These are phyloP conservation scores for Sapajus apella DNA, from an alignment of 2,113 vertebrate genomes.

Conservation along the genomic window DNA sequence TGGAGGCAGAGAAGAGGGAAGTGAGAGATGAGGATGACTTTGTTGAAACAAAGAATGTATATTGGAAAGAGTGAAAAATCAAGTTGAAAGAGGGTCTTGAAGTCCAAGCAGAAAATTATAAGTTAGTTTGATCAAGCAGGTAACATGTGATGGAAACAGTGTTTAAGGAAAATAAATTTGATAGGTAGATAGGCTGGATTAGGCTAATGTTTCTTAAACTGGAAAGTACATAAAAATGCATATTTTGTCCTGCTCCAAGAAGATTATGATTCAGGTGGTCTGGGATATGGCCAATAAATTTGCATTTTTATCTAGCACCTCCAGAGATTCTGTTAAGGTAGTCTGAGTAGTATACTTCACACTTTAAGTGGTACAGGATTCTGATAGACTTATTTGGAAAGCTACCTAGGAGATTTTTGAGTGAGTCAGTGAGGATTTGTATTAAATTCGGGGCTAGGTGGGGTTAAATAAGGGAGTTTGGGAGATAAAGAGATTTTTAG, in stretches of 20 bases:
- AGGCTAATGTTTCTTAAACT: constrained; percentile 20
- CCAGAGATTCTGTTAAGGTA: neutral
- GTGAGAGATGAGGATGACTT: constrained; percentile 10
- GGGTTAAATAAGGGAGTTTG: neutral
- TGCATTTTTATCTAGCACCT: neutral
- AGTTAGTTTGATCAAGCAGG: constrained; percentile 14
- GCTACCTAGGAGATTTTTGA: neutral
- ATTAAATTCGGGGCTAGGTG: neutral
- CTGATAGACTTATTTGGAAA: neutral
- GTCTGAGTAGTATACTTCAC: neutral
- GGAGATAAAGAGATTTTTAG: neutral
- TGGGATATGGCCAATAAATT: neutral
- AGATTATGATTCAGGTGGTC: neutral
- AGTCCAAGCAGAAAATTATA: constrained; percentile 29
- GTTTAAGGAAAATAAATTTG: constrained; percentile 24
- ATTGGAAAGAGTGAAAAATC: constrained; percentile 1
- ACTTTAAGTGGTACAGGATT: neutral
- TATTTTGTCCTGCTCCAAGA: neutral
- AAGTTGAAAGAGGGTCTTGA: constrained; percentile 19
- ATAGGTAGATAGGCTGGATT: neutral
- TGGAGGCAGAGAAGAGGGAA: neutral
- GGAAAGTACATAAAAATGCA: constrained; percentile 2
- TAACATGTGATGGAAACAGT: neutral
- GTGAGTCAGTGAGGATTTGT: neutral
- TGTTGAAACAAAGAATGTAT: neutral